These are phyloP conservation scores for Tetraneura akinire DNA, from an alignment of 1,140 invertebrate species.

Conservation along the genomic window DNA sequence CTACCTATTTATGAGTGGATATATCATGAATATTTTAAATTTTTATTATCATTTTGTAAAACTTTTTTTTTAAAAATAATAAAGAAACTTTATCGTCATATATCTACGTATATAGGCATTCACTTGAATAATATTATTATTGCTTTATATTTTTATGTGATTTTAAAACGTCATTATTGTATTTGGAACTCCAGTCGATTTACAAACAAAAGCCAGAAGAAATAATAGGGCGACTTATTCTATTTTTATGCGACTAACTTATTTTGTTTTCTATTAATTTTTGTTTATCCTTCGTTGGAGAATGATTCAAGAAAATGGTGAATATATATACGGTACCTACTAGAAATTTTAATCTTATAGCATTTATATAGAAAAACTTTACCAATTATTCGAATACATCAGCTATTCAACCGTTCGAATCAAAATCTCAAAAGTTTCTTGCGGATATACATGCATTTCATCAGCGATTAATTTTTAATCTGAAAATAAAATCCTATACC, in stretches of 20 bases:
- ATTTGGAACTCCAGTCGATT: neutral
- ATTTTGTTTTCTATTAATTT: neutral
- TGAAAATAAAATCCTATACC: neutral
- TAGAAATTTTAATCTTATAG: neutral
- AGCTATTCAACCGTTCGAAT: slow-evolving; percentile 3
- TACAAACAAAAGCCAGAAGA: neutral
- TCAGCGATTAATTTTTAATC: neutral
- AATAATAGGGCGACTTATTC: neutral
- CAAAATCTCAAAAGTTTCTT: slow-evolving; percentile 6
- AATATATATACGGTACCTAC: too few species aligned
- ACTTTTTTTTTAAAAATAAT: too few species aligned
- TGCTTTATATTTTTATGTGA: neutral
- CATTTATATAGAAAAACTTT: slow-evolving; percentile 26
- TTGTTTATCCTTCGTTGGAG: neutral
- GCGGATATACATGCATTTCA: neutral
- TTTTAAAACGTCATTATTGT: slow-evolving; percentile 1
- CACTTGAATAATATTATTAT: too few species aligned
- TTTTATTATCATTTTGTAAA: too few species aligned
- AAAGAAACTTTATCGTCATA: too few species aligned
- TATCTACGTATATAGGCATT: too few species aligned
- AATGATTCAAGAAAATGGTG: neutral
- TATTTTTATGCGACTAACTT: neutral
- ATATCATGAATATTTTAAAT: too few species aligned
- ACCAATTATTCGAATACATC: slow-evolving; percentile 31
- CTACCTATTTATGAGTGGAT: too few species aligned